phyloP scores from a whole-genome alignment of 2,888 invertebrate genomes.

The Sphaeridia pumilis region DNA sequence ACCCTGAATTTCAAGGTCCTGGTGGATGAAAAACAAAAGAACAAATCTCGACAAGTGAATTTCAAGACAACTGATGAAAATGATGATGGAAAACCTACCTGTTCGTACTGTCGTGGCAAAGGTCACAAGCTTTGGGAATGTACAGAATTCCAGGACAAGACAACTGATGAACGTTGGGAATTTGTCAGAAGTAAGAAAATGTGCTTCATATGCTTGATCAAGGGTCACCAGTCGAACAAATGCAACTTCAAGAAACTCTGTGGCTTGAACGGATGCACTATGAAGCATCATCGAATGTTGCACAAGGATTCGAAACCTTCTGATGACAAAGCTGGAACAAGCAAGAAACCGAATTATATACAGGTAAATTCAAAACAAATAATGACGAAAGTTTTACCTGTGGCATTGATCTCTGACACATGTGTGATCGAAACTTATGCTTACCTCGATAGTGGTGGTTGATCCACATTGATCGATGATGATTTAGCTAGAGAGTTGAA shows the following conservation, averaged over 20 bases:
- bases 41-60: no score
- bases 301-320: neutral
- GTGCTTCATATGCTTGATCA: neutral
- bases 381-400: slow-evolving; percentile 5
- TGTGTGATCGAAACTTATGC: slow-evolving; percentile 5
- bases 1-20: no score
- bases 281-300: neutral
- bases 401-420: neutral
- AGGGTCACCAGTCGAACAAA: neutral
- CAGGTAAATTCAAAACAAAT: neutral
- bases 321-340: neutral
- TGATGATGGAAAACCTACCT: neutral
- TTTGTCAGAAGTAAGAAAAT: neutral
- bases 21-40: no score
- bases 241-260: neutral
- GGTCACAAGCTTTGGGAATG: slow-evolving; percentile 1
- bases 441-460: slow-evolving; percentile 12
- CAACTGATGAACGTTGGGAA: neutral
- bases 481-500: slow-evolving; percentile 4
- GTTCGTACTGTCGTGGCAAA: neutral
- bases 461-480: slow-evolving; percentile 6
- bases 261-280: neutral
- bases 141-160: neutral
- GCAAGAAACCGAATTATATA: neutral
- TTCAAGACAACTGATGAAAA: no score